Evolutionary conservation across 2,113 vertebrate genomes (phyloP).

Genomic region (Corythornis vintsioides): DNA sequence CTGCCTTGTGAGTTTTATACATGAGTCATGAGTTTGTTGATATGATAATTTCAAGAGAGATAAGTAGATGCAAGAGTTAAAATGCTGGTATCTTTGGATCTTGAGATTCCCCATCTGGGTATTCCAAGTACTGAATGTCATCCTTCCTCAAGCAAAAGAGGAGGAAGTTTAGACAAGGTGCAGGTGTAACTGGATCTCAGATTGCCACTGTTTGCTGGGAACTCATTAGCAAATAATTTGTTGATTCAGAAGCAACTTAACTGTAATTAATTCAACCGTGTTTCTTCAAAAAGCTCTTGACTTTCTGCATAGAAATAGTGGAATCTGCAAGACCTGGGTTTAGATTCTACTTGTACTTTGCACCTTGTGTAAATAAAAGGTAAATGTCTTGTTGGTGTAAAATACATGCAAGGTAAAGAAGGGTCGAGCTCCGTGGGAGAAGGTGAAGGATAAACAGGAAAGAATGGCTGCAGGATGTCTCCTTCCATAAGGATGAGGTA

Average conservation of each 20-base stretch:
- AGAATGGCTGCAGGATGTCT: neutral
- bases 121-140: neutral
- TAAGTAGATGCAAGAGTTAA: neutral
- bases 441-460: neutral
- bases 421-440: neutral
- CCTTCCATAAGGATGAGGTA: neutral
- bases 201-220: neutral
- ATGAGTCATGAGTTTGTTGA: neutral
- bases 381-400: neutral
- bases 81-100: neutral
- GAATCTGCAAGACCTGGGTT: neutral
- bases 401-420: neutral
- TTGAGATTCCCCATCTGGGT: neutral
- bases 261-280: neutral
- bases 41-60: neutral
- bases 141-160: neutral
- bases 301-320: neutral
- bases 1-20: neutral
- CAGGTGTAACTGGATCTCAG: neutral
- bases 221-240: neutral
- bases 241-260: neutral
- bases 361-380: conserved; percentile 44
- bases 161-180: neutral
- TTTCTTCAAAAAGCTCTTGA: neutral
- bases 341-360: conserved; percentile 26